Evolutionary conservation across 2,888 invertebrate genomes (phyloP), one percentile per base, ranked within the genome.

Genomic region (Trissolcus japonicus): DNA sequence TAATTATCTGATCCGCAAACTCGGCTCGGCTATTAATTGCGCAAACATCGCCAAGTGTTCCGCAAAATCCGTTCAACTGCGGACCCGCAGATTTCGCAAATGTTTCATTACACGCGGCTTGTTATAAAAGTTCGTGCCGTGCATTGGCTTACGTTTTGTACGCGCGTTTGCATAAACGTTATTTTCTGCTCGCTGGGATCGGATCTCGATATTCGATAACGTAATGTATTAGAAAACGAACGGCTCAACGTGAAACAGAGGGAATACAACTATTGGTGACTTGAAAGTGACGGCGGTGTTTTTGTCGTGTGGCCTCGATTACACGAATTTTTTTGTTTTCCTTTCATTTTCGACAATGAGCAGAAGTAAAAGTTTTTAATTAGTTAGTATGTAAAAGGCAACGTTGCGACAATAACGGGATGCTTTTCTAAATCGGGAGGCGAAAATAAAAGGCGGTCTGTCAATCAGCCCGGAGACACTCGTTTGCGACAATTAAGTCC

Each of bases 21-120:
- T 74, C 50, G 29, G 56, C 62, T 74, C 43, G 29, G 62, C 74
- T 29, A 74, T 74, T 62, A 74, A 67, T 74, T 66, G 67, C 53
- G 19, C 74, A 66, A 73, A 66, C 66, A 73, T 73, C 61, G 41
- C 61, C 57, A 41, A 57, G 66, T 59, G 62, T 66, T 62, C 60
- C 71, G 56, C 62, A 54, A 67, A 62, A 57, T 76, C 50, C 71
- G 54, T 67, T 51, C 59, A 76, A 72, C 51, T 41, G 61, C 50
- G 41, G 60, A 35, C 35, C 9, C 35, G 54, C 41, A 41, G 40
- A 62, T 63, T 60, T 69, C 48, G 63, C 56, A 62, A 62, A 21
- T 57, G 62, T 50, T 56, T 55, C 40, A 11, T 60, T 21, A 19
- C n/a, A 19, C 1, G 35, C 9, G n/a, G n/a, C 35, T 35, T 35